Conservation (phyloP, 2,888 invertebrate genomes). For the Pollenia griseotomentosa region DNA sequence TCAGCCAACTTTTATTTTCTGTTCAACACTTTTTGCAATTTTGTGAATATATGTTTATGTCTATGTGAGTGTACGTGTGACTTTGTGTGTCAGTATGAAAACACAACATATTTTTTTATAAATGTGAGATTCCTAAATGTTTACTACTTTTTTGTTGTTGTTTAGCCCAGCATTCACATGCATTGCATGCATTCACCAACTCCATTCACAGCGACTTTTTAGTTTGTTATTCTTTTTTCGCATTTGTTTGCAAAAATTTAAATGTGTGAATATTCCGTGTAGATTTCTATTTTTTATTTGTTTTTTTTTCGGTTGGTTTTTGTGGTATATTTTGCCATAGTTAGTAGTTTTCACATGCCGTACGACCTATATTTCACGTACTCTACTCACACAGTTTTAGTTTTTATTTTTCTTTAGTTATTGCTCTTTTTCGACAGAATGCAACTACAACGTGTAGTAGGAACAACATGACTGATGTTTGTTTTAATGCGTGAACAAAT, state of each 20-base stretch:
- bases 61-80: slow-evolving; percentile 18
- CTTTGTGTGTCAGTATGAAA: slow-evolving; percentile 30
- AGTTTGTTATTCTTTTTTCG: slow-evolving; percentile 34
- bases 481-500: slow-evolving; percentile 51
- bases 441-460: slow-evolving; percentile 41
- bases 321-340: slow-evolving; percentile 29
- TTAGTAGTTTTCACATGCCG: slow-evolving; percentile 64
- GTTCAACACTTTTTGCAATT: slow-evolving; percentile 49
- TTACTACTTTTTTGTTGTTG: slow-evolving; percentile 8
- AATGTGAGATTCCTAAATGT: slow-evolving; percentile 56
- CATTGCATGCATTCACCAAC: slow-evolving; percentile 46
- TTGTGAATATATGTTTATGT: slow-evolving; percentile 44
- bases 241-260: slow-evolving; percentile 55
- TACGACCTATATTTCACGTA: slow-evolving; percentile 71
- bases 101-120: slow-evolving; percentile 57
- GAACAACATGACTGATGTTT: slow-evolving; percentile 38
- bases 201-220: slow-evolving; percentile 47
- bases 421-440: slow-evolving; percentile 23
- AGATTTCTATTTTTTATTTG: slow-evolving; percentile 28
- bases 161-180: slow-evolving; percentile 51
- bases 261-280: slow-evolving; percentile 57
- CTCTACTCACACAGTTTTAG: slow-evolving; percentile 64
- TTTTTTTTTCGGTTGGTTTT: slow-evolving; percentile 32
- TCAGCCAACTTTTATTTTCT: slow-evolving; percentile 67
- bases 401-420: slow-evolving; percentile 13